phyloP scores from a whole-genome alignment of 2,113 vertebrate species.

The Chloropsis hardwickii region DNA sequence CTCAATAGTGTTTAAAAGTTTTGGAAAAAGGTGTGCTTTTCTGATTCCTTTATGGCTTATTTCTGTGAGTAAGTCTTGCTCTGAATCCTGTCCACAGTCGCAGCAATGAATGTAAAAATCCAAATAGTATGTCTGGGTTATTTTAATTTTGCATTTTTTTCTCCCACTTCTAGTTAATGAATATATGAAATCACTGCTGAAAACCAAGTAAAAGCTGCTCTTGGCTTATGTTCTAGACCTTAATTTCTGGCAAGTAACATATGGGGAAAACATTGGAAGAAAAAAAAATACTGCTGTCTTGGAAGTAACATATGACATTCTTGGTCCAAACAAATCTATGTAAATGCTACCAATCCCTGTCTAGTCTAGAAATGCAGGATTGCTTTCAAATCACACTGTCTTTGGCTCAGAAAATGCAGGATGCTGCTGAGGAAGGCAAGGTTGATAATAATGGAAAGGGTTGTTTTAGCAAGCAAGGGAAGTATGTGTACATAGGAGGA shows the following conservation, averaged over 20 bases:
- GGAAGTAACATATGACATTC: not conserved
- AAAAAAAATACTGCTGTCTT: not conserved
- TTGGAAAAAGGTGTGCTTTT: not conserved
- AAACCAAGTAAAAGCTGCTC: not conserved
- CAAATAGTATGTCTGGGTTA: not conserved
- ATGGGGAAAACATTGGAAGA: too few relatives aligned
- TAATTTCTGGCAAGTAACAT: not conserved
- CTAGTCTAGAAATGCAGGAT: not conserved
- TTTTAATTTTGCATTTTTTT: not conserved
- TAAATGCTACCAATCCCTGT: not conserved
- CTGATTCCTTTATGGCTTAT: not conserved
- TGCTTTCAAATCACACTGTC: not conserved
- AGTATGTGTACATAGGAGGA: not conserved
- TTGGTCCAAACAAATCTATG: not conserved
- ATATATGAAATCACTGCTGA: not conserved
- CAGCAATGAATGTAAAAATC: not conserved
- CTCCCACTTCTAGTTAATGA: not conserved
- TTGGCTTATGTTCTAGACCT: not conserved
- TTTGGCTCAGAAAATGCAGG: not conserved
- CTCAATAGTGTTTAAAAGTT: not conserved
- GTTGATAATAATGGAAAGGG: not conserved
- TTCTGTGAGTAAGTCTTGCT: not conserved
- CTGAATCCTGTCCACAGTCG: not conserved
- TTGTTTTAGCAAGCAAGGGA: not conserved
- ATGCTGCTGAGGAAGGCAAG: not conserved